Conservation (phyloP, 2,113 vertebrate species). For the Crotalus helleri region DNA sequence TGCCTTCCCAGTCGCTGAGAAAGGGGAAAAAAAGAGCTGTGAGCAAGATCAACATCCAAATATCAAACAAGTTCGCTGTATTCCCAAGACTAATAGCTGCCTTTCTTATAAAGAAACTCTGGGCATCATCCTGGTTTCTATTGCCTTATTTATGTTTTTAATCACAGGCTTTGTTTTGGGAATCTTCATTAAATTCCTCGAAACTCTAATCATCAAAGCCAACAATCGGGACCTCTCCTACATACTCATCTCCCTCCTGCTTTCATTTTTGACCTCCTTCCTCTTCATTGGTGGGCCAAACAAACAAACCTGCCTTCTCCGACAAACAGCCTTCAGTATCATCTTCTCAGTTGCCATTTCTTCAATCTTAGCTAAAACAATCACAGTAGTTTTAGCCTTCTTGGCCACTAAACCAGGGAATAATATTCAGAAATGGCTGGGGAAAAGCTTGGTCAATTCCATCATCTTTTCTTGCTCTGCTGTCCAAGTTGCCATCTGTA, state of each 20-base stretch:
- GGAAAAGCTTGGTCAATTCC: background rate
- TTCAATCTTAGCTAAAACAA: background rate
- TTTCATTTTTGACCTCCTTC: background rate
- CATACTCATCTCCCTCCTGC: background rate
- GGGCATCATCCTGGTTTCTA: background rate
- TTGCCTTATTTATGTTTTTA: background rate
- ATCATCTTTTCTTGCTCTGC: background rate
- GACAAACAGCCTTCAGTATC: background rate
- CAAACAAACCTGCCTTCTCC: background rate
- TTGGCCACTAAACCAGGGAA: background rate
- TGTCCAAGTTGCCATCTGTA: background rate
- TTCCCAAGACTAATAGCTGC: background rate
- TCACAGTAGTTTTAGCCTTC: background rate
- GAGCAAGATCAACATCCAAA: background rate
- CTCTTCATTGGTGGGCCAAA: background rate
- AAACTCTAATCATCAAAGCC: background rate
- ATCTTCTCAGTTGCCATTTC: background rate
- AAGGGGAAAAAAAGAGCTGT: too few species aligned
- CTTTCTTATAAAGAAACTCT: background rate
- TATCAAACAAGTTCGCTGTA: background rate
- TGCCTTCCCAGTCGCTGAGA: too few species aligned
- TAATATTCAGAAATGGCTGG: background rate
- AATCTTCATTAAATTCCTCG: background rate
- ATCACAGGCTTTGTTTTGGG: background rate
- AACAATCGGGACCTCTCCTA: background rate